Percentiles rank a stretch among this genome's conserved stretches.
These are phyloP conservation scores for Diabrotica undecimpunctata DNA, from an alignment of 1,140 invertebrate genomes.

Conservation along the genomic window DNA sequence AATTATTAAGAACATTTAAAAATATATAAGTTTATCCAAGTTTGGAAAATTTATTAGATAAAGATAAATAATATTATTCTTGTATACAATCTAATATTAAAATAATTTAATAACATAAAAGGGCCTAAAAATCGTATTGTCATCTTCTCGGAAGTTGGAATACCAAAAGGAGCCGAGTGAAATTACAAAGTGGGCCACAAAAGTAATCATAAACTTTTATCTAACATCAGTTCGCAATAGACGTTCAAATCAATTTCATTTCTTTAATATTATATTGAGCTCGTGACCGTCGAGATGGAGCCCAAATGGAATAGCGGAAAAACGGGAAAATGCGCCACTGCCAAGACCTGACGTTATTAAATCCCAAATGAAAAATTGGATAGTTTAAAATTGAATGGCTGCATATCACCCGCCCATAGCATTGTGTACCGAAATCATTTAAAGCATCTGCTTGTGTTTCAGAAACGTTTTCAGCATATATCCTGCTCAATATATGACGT, in stretches of 20 bases:
- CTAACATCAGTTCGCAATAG: slow-evolving; percentile 36
- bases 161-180: neutral
- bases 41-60: too few species aligned
- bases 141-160: too few species aligned
- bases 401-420: slow-evolving; percentile 37
- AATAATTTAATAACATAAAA: too few species aligned
- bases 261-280: slow-evolving; percentile 44
- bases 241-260: slow-evolving; percentile 42
- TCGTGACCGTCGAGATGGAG: slow-evolving; percentile 37
- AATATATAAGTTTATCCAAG: too few species aligned
- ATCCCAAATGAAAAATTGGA: slow-evolving; percentile 49
- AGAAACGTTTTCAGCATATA: slow-evolving; percentile 21
- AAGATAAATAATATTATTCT: too few species aligned
- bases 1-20: too few species aligned
- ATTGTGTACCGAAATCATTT: slow-evolving; percentile 40
- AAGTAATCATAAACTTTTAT: slow-evolving; percentile 43
- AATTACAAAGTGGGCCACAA: slow-evolving; percentile 24
- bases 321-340: slow-evolving; percentile 34
- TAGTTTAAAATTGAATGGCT: slow-evolving; percentile 47
- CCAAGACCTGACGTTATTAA: slow-evolving; percentile 46
- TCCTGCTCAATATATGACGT: slow-evolving; percentile 11
- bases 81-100: too few species aligned
- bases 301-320: slow-evolving; percentile 26
- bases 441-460: slow-evolving; percentile 36
- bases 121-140: too few species aligned